Evolutionary conservation across 2,113 vertebrate genomes (phyloP).

Genomic region (Climacteris rufus): DNA sequence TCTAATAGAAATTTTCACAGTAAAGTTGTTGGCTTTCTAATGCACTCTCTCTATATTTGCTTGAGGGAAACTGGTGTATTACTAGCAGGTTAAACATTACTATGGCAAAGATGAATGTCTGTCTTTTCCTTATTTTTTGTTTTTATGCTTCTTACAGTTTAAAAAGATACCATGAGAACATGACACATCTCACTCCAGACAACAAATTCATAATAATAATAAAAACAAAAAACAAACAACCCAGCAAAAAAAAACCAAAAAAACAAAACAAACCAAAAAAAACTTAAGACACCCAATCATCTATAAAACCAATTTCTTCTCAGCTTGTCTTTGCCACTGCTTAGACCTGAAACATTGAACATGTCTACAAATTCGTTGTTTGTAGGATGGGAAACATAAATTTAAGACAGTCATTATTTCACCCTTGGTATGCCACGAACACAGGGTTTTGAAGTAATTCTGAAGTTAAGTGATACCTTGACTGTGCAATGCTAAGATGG

Average conservation of each 20-base stretch:
- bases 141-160: neutral
- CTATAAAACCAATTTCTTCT: neutral
- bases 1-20: neutral
- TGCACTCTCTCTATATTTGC: neutral
- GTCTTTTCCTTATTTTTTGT: neutral
- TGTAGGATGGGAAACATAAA: neutral
- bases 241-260: neutral
- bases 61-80: neutral
- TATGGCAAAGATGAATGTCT: neutral
- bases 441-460: neutral
- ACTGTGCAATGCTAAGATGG: neutral
- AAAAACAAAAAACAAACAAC: fast-evolving
- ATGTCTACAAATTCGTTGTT: neutral
- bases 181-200: neutral
- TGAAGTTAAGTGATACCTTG: neutral
- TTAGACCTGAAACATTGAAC: neutral
- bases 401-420: neutral
- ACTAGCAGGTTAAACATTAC: neutral
- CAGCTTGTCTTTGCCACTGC: neutral
- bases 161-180: neutral
- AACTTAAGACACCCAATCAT: fast-evolving
- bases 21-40: neutral
- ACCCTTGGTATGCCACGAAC: neutral
- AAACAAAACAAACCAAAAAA: neutral
- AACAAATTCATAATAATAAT: neutral